These are phyloP conservation scores for Syngnathoides biaculeatus DNA, from an alignment of 2,113 vertebrate genomes.

Conservation along the genomic window DNA sequence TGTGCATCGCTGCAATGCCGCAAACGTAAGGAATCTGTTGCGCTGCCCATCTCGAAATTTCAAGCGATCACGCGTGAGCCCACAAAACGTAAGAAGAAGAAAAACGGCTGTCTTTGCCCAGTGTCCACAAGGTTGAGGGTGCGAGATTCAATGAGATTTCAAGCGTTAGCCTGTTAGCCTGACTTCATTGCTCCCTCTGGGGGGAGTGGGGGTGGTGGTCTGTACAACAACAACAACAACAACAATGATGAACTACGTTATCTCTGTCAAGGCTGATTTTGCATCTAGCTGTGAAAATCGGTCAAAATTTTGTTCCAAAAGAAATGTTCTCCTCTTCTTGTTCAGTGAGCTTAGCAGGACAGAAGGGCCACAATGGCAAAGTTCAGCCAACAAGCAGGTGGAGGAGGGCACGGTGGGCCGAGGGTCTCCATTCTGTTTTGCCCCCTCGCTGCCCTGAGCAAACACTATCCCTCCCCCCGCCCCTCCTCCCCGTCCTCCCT, in stretches of 20 bases:
- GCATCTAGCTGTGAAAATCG: not conserved
- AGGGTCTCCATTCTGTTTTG: constrained; percentile 56
- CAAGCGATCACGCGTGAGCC: too few species aligned
- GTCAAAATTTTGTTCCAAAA: not conserved
- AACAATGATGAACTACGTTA: not conserved
- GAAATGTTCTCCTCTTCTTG: not conserved
- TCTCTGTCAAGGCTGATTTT: not conserved
- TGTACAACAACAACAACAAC: too few species aligned
- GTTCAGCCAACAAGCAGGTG: constrained; percentile 70
- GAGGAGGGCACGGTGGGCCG: constrained; percentile 24
- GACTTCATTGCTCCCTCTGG: too few species aligned
- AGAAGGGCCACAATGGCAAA: constrained; percentile 41
- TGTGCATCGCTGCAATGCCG: too few species aligned
- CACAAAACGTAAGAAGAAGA: too few species aligned
- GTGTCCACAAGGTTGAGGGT: too few species aligned
- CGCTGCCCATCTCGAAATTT: too few species aligned
- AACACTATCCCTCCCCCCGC: constrained; percentile 41
- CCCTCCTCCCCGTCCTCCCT: not conserved
- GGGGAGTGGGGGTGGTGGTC: too few species aligned
- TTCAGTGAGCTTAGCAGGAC: constrained; percentile 3
- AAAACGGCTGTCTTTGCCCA: too few species aligned
- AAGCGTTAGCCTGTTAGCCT: too few species aligned
- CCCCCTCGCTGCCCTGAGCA: constrained; percentile 61
- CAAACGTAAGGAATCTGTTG: too few species aligned
- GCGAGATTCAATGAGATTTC: too few species aligned